Percentiles rank a stretch among this genome's conserved stretches.
These are phyloP conservation scores for Melospiza georgiana DNA, from an alignment of 2,113 vertebrate genomes.

Conservation along the genomic window DNA sequence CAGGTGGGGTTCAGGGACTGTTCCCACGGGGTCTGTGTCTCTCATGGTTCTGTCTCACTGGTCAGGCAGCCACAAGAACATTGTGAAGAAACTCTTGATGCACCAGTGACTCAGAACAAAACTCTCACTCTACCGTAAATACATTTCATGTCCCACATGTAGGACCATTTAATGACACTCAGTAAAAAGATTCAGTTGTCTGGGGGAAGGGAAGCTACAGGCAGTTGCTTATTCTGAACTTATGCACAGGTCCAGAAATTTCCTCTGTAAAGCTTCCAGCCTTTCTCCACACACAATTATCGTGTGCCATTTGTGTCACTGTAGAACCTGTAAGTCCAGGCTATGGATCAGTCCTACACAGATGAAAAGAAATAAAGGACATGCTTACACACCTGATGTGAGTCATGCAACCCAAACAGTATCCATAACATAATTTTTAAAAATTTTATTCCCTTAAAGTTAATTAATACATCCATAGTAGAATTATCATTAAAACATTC, in stretches of 20 bases:
- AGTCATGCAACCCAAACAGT: background rate
- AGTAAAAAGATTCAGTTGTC: background rate
- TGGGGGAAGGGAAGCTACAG: background rate
- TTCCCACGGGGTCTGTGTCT: background rate
- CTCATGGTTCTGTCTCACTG: background rate
- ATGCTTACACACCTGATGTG: background rate
- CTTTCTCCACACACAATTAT: background rate
- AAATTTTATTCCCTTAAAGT: background rate
- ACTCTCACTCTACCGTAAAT: background rate
- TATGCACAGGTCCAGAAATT: background rate
- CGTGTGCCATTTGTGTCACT: background rate
- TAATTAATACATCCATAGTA: background rate
- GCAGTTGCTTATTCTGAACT: background rate
- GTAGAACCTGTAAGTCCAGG: background rate
- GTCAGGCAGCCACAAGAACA: background rate
- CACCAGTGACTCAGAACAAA: background rate
- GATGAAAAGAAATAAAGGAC: background rate
- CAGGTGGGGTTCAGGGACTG: fast-evolving
- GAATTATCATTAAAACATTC: background rate
- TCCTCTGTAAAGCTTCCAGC: background rate
- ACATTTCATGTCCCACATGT: background rate
- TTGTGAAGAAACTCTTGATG: background rate
- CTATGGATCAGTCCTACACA: background rate
- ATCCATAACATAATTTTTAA: fast-evolving
- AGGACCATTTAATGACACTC: background rate